Conservation (phyloP, 2,888 invertebrate species). For the Brassicogethes aeneus region DNA sequence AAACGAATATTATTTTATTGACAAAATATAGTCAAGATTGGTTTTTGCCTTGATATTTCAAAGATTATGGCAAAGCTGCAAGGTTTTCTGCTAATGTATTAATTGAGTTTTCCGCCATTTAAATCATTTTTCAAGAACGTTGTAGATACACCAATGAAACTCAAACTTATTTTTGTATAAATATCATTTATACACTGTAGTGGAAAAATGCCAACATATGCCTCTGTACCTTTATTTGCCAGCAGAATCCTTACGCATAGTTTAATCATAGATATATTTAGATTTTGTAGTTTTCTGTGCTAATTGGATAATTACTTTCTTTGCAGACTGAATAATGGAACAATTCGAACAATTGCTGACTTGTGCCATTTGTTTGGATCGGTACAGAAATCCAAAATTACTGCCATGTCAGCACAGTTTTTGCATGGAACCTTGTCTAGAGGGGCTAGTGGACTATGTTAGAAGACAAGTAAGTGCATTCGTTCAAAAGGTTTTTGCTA, state of each 20-base stretch:
- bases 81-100: no score
- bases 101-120: no score
- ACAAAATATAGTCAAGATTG: no score
- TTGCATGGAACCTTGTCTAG: constrained; percentile 98
- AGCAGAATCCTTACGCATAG: neutral
- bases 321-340: constrained; percentile 58
- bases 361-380: constrained; percentile 96
- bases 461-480: constrained; percentile 80
- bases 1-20: no score
- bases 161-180: neutral
- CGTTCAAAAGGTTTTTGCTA: neutral
- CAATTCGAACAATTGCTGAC: constrained; percentile 96
- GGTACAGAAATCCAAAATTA: constrained; percentile 95
- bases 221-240: neutral
- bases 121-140: no score
- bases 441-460: constrained; percentile 92
- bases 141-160: neutral
- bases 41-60: no score
- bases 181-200: neutral
- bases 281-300: neutral
- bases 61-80: no score
- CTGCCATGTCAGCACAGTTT: constrained; percentile 99
- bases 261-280: no score
- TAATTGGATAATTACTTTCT: constrained; percentile 2
- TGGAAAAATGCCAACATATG: neutral